Evolutionary conservation across 1,140 invertebrate genomes (phyloP), one percentile per base, ranked within the genome.

Genomic region (Drosophila seguyi): DNA sequence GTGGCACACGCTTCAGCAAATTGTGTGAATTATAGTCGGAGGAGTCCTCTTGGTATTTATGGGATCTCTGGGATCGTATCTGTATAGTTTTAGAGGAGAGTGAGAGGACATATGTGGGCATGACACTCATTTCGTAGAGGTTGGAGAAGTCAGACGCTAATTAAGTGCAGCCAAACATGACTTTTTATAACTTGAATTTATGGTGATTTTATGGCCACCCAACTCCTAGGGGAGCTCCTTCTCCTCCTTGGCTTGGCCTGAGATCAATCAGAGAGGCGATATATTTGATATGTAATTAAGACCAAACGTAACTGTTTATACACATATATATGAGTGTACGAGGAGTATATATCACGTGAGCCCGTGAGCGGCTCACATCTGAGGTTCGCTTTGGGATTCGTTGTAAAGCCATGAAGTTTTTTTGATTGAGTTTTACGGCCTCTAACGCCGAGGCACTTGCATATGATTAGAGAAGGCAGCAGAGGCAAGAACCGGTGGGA

Each of bases 121-220:
- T 82, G 79, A 75, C 69, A 82, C 74, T 68, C 79, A 81, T 82
- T 59, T 44, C 25, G 14, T 52, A 61, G 75, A 86, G 83, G 80
- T 88, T 71, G 52, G 52, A n/a, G 34, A 14, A 22, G 52, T 22
- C 52, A 73, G 42, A 52, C 78, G 86, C 85, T 90, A 90, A 90
- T 90, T 90, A 90, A 90, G 85, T 90, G 85, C 85, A 90, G 71
- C 85, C 67, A 59, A 90, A 90, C 85, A 90, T 90, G 86, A 80
- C 81, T 90, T 90, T 90, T 90, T 90, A 90, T 90, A 90, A 90
- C 85, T 85, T 71, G 88, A 79, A 88, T 90, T 90, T 90, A 90
- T 90, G 85, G 84, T 90, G 61, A 68, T 90, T 90, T 90, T 90
- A 88, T 81, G 80, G 68, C 27, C 42, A 27, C n/a, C 56, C 44